phyloP scores from a whole-genome alignment of 2,888 invertebrate genomes.

The Agrypnus murinus region DNA sequence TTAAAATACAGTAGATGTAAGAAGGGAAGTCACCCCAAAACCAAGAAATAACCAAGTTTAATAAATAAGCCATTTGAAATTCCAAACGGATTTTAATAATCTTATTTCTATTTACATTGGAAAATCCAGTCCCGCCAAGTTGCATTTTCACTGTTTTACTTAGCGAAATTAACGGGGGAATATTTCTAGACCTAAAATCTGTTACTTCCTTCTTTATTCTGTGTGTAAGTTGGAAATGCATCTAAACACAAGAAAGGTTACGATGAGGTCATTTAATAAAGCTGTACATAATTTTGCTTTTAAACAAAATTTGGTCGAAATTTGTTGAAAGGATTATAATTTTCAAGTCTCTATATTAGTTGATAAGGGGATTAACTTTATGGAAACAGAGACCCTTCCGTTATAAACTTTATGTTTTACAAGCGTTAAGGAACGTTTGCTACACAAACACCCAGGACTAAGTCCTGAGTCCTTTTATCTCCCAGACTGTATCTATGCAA shows the following conservation, averaged over 20 bases:
- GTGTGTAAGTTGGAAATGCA: constrained; percentile 38
- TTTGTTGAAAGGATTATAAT: neutral
- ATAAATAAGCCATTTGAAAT: constrained; percentile 41
- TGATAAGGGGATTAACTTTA: constrained; percentile 22
- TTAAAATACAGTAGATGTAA: too few species aligned
- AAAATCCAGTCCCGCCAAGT: constrained; percentile 49
- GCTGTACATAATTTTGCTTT: neutral
- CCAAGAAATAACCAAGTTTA: constrained; percentile 21
- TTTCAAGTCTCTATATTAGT: neutral
- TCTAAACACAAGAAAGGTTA: constrained; percentile 25
- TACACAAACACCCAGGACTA: constrained; percentile 49
- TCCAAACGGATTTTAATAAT: constrained; percentile 47
- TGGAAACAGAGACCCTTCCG: neutral
- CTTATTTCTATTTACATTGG: constrained; percentile 54
- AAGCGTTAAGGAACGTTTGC: constrained; percentile 48
- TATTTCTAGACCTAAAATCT: constrained; percentile 44
- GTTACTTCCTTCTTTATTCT: constrained; percentile 42
- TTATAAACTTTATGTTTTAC: constrained; percentile 24
- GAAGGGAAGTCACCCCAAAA: too few species aligned
- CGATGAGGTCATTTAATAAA: neutral
- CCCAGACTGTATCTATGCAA: constrained; percentile 58
- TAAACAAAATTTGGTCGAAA: neutral
- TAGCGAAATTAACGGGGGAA: constrained; percentile 50
- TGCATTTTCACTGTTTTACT: constrained; percentile 50
- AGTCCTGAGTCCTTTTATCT: constrained; percentile 52